These are phyloP conservation scores for Pseudorhombus dupliciocellatus DNA, from an alignment of 2,113 vertebrate genomes.

Conservation along the genomic window DNA sequence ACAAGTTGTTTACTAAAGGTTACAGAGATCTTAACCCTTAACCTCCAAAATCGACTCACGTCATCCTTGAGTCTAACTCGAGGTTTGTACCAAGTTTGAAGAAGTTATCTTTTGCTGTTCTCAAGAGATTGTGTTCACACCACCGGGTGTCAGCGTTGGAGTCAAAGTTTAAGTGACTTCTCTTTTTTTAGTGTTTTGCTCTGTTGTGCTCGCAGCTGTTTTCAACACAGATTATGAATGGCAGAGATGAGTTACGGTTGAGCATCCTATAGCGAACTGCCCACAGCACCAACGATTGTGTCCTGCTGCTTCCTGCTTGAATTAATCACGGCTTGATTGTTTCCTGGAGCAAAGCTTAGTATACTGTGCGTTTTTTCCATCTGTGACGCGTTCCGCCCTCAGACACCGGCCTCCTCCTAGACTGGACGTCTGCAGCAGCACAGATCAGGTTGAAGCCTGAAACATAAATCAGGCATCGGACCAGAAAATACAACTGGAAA, in stretches of 20 bases:
- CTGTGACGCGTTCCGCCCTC: conserved; percentile 25
- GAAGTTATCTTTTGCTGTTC: not conserved
- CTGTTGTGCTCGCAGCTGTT: conserved; percentile 18
- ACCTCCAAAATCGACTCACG: not conserved
- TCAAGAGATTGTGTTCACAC: not conserved
- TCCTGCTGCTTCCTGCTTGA: conserved; percentile 16
- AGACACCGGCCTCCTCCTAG: conserved; percentile 24
- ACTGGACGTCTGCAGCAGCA: conserved; percentile 6
- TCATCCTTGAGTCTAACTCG: not conserved
- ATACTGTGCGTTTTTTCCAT: conserved; percentile 17
- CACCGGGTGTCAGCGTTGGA: not conserved
- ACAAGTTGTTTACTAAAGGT: not conserved
- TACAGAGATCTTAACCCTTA: not conserved
- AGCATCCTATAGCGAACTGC: not conserved
- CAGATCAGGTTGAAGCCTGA: not conserved
- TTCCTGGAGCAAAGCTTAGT: conserved; percentile 17
- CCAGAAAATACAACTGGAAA: conserved; percentile 25
- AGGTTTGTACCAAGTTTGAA: not conserved
- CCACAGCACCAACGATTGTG: not conserved
- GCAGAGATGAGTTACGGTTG: conserved; percentile 4
- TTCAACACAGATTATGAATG: conserved; percentile 17
- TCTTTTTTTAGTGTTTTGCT: conserved; percentile 14
- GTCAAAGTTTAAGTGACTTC: conserved; percentile 9
- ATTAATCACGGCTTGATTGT: conserved; percentile 32
- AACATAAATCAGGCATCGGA: conserved; percentile 18